Percentiles rank a stretch among this genome's conserved stretches.
These are phyloP conservation scores for Plagodis pulveraria DNA, from an alignment of 2,888 invertebrate genomes.

Conservation along the genomic window DNA sequence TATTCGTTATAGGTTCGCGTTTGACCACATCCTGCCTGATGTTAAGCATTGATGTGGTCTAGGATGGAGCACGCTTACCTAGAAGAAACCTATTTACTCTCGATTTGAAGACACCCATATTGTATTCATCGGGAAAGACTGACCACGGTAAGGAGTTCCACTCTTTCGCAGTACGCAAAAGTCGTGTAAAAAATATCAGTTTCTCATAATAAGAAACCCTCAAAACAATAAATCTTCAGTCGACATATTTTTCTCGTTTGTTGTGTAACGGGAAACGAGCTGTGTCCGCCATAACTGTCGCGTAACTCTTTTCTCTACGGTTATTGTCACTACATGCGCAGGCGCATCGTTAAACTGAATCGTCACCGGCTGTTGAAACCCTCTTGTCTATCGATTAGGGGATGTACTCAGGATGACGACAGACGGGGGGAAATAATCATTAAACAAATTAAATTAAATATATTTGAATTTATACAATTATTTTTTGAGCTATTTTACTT, in stretches of 20 bases:
- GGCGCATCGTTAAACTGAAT: slow-evolving; percentile 80
- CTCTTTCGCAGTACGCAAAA: too few relatives aligned
- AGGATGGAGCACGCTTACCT: too few relatives aligned
- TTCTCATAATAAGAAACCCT: too few relatives aligned
- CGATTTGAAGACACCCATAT: too few relatives aligned
- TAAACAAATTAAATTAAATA: background rate
- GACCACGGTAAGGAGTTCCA: too few relatives aligned
- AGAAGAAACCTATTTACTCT: too few relatives aligned
- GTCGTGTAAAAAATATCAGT: too few relatives aligned
- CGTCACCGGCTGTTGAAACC: slow-evolving; percentile 79
- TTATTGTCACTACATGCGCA: slow-evolving; percentile 45
- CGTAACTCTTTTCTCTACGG: slow-evolving; percentile 81
- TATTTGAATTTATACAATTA: background rate
- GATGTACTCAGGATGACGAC: slow-evolving; percentile 32
- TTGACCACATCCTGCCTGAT: too few relatives aligned
- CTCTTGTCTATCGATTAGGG: slow-evolving; percentile 45
- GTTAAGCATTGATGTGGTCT: too few relatives aligned
- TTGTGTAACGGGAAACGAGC: slow-evolving; percentile 70
- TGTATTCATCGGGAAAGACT: too few relatives aligned
- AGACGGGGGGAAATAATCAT: background rate
- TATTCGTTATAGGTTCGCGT: too few relatives aligned
- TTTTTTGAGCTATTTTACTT: too few relatives aligned
- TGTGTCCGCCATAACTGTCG: slow-evolving; percentile 81
- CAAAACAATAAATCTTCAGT: slow-evolving; percentile 42
- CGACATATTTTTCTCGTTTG: slow-evolving; percentile 53